Conservation (phyloP, 2,797 vertebrate genomes). For the Silurus aristotelis region DNA sequence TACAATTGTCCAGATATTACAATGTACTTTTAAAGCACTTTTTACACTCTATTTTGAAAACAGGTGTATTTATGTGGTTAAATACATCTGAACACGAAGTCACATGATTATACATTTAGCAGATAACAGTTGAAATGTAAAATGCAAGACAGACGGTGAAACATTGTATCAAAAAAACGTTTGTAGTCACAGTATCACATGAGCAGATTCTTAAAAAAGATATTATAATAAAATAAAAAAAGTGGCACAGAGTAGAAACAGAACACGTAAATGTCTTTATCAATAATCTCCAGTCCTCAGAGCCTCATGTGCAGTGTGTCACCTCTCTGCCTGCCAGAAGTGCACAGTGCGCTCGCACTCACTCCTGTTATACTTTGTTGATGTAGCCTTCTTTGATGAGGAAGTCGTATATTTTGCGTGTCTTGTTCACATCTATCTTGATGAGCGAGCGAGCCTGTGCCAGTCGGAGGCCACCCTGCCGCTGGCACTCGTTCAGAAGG, state of each 20-base stretch:
- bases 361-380: slow-evolving; percentile 81
- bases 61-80: slow-evolving; percentile 5
- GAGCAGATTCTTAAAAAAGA: too few relatives aligned
- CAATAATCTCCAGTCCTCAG: background rate
- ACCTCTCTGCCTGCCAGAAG: slow-evolving; percentile 33
- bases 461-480: slow-evolving; percentile 92
- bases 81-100: background rate
- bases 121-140: background rate
- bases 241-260: background rate
- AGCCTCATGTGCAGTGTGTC: background rate
- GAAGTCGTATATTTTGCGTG: slow-evolving; percentile 98
- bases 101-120: background rate
- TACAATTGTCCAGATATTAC: background rate
- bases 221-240: background rate
- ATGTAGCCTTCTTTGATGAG: slow-evolving; percentile 96
- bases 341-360: slow-evolving; percentile 8
- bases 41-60: background rate
- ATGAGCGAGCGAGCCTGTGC: slow-evolving; percentile 95
- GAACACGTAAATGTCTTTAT: background rate
- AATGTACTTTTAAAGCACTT: background rate
- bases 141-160: background rate
- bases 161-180: background rate
- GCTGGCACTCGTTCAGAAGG: slow-evolving; percentile 90
- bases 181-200: slow-evolving; percentile 20
- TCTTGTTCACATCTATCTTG: slow-evolving; percentile 99